These are phyloP conservation scores for Clarias batrachus DNA, from an alignment of 2,113 vertebrate species.

Conservation along the genomic window DNA sequence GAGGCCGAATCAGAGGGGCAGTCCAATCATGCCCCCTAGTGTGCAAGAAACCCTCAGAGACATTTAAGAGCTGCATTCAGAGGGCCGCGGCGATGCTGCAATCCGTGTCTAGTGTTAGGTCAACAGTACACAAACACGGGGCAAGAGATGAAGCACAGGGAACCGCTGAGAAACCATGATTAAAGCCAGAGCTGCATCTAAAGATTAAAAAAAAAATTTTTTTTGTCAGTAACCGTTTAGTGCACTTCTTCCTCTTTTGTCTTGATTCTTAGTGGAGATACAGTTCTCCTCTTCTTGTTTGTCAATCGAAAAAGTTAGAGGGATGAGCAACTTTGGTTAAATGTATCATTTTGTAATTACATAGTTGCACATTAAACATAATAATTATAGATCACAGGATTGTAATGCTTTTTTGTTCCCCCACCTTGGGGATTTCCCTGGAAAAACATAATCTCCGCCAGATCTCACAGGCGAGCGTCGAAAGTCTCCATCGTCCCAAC, in stretches of 20 bases:
- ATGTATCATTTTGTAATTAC: background rate
- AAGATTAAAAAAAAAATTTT: background rate
- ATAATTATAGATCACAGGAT: background rate
- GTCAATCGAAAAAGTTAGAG: background rate
- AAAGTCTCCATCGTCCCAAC: conserved; percentile 55
- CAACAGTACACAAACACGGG: background rate
- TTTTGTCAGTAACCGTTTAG: background rate
- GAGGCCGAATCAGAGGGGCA: too few relatives aligned
- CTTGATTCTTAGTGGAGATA: background rate
- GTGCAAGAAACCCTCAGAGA: background rate
- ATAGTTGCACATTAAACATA: background rate
- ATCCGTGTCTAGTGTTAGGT: background rate
- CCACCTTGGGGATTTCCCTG: background rate
- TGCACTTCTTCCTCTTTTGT: background rate
- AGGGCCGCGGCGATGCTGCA: background rate
- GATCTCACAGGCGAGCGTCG: conserved; percentile 37
- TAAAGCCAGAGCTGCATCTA: background rate
- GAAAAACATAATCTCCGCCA: conserved; percentile 1
- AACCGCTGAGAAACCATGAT: background rate
- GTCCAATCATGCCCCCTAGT: background rate
- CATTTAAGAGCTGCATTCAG: background rate
- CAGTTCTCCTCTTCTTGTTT: background rate
- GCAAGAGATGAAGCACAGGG: background rate
- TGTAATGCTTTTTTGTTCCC: background rate
- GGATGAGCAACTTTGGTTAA: background rate